phyloP scores from a whole-genome alignment of 2,888 invertebrate species.

The Fragum fragum region DNA sequence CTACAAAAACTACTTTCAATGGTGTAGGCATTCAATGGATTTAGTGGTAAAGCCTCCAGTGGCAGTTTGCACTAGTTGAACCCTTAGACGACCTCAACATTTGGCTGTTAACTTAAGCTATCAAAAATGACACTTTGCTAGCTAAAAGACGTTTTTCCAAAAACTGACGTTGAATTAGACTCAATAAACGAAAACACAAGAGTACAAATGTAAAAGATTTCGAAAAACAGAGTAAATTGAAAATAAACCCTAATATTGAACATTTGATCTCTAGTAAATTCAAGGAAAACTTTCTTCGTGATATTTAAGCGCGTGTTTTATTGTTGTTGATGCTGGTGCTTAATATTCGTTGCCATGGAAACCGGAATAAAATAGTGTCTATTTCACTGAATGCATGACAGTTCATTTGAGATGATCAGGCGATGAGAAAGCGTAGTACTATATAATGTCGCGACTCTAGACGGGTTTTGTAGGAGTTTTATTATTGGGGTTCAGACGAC shows the following conservation, averaged over 20 bases:
- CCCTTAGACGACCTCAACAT: too few relatives aligned
- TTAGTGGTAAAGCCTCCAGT: too few relatives aligned
- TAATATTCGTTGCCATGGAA: conserved; percentile 45
- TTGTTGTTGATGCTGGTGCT: neutral
- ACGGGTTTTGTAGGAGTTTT: neutral
- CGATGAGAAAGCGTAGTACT: conserved; percentile 8
- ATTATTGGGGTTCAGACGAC: neutral
- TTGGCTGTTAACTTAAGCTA: too few relatives aligned
- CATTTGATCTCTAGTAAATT: neutral
- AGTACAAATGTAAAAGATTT: too few relatives aligned
- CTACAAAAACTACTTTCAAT: too few relatives aligned
- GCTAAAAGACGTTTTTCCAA: too few relatives aligned
- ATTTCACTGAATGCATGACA: conserved; percentile 56
- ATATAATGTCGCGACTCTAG: neutral
- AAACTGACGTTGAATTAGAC: too few relatives aligned
- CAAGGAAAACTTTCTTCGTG: neutral
- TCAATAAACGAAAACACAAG: too few relatives aligned
- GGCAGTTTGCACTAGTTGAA: too few relatives aligned
- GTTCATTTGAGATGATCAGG: conserved; percentile 60
- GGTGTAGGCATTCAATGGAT: too few relatives aligned
- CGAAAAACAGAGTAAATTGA: too few relatives aligned
- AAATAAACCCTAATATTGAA: conserved; percentile 1
- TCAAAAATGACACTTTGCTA: too few relatives aligned
- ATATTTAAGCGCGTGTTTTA: neutral
- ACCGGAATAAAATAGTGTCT: conserved; percentile 61